These are phyloP conservation scores for Gobius niger DNA, from an alignment of 2,113 vertebrate species.

Conservation along the genomic window DNA sequence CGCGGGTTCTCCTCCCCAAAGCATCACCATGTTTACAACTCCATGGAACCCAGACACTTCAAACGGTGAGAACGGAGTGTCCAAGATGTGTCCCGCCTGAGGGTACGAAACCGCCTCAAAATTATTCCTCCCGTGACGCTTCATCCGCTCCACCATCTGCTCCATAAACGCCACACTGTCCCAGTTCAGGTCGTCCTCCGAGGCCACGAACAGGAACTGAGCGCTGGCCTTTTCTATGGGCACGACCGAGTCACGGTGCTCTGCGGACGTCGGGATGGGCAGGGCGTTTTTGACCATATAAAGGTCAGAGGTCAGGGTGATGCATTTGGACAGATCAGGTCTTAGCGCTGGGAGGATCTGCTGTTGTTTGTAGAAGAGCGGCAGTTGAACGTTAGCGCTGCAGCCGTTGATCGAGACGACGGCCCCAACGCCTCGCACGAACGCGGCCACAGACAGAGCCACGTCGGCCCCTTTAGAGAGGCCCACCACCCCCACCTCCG, in stretches of 20 bases:
- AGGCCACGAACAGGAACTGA: slow-evolving; percentile 71
- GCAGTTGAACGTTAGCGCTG: neutral
- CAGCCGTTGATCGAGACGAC: slow-evolving; percentile 64
- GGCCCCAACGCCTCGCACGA: slow-evolving; percentile 37
- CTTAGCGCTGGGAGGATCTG: slow-evolving; percentile 27
- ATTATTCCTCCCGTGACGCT: too few species aligned
- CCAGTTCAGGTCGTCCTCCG: slow-evolving; percentile 77
- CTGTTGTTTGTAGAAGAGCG: slow-evolving; percentile 42
- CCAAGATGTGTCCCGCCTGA: too few species aligned
- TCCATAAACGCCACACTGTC: slow-evolving; percentile 64
- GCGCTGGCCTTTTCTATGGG: slow-evolving; percentile 72
- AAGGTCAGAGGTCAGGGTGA: slow-evolving; percentile 55
- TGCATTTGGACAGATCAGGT: neutral
- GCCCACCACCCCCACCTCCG: slow-evolving; percentile 44
- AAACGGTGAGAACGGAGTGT: too few species aligned
- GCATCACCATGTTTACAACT: too few species aligned
- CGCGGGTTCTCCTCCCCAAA: slow-evolving; percentile 65
- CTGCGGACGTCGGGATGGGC: slow-evolving; percentile 52
- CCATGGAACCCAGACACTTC: too few species aligned
- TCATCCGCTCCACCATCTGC: slow-evolving; percentile 57
- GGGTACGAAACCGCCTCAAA: too few species aligned
- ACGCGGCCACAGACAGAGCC: slow-evolving; percentile 44
- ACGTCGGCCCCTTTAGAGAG: slow-evolving; percentile 54
- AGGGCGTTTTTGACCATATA: accelerated
- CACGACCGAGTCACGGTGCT: slow-evolving; percentile 63